phyloP scores from a whole-genome alignment of 2,888 invertebrate genomes.

The Thyatira batis region DNA sequence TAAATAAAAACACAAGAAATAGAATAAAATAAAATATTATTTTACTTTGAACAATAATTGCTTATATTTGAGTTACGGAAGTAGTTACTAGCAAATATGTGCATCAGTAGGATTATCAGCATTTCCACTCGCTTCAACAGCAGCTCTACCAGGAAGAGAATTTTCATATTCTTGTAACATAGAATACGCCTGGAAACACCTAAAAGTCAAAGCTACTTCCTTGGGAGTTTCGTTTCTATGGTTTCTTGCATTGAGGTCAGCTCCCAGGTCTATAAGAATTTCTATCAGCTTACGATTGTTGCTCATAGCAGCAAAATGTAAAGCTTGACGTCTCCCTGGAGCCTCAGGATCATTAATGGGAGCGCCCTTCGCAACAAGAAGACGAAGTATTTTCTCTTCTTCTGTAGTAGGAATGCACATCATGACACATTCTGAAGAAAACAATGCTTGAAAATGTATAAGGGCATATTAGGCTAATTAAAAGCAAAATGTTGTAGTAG shows the following conservation, averaged over 20 bases:
- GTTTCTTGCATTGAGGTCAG: slow-evolving; percentile 53
- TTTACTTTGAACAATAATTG: too few relatives aligned
- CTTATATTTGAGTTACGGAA: too few relatives aligned
- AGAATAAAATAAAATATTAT: too few relatives aligned
- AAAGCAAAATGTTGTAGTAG: too few relatives aligned
- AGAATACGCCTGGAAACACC: slow-evolving; percentile 48
- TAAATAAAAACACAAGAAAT: too few relatives aligned
- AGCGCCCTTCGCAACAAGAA: slow-evolving; percentile 61
- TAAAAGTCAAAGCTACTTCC: slow-evolving; percentile 60
- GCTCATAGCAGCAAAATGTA: slow-evolving; percentile 79
- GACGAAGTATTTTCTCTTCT: slow-evolving; percentile 59
- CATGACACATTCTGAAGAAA: slow-evolving; percentile 64
- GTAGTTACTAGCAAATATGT: too few relatives aligned
- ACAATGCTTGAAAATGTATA: background rate
- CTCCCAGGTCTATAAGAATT: slow-evolving; percentile 59
- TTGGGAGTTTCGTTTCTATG: slow-evolving; percentile 62
- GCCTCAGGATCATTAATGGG: slow-evolving; percentile 57
- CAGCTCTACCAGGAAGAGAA: background rate
- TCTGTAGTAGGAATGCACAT: slow-evolving; percentile 60
- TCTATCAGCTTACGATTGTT: slow-evolving; percentile 62
- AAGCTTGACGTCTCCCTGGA: slow-evolving; percentile 68
- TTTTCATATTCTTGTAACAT: slow-evolving; percentile 41
- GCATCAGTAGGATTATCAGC: background rate
- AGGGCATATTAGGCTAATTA: background rate
- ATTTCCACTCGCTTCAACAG: background rate